A percentile compares a stretch with the other conserved stretches of the same genome.
These are phyloP conservation scores for Epizoanthus ramosus DNA, from an alignment of 92 coral and sea anemone genomes.

Conservation along the genomic window DNA sequence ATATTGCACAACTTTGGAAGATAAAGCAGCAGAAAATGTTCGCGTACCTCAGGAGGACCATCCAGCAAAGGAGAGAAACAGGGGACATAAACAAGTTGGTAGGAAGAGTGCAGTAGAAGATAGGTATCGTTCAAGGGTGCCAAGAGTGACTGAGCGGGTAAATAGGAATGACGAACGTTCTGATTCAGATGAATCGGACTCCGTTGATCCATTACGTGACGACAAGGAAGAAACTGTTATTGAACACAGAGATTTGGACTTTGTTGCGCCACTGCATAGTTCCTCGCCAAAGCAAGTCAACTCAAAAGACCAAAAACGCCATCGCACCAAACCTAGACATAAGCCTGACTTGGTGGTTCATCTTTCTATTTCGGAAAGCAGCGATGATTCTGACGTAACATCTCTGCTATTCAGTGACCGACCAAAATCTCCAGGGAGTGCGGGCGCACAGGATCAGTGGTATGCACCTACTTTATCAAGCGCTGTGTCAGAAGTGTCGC, in stretches of 20 bases:
- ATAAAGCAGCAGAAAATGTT: neutral
- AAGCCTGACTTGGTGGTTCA: slow-evolving; percentile 24
- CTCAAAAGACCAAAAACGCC: neutral
- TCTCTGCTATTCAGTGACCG: slow-evolving; percentile 48
- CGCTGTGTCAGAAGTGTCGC: slow-evolving; percentile 28
- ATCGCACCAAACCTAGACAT: slow-evolving; percentile 9
- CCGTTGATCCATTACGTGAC: slow-evolving; percentile 4
- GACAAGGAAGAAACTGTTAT: neutral
- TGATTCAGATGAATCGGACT: slow-evolving; percentile 4
- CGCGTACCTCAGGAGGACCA: neutral
- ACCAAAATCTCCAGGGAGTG: slow-evolving; percentile 6
- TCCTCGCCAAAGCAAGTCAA: slow-evolving; percentile 77
- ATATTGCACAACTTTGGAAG: neutral
- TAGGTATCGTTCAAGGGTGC: neutral
- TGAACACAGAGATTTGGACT: slow-evolving; percentile 17
- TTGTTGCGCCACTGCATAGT: slow-evolving; percentile 74
- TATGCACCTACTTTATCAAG: slow-evolving; percentile 19
- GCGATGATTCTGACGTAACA: slow-evolving; percentile 56
- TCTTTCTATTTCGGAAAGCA: slow-evolving; percentile 38
- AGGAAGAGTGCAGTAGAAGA: neutral
- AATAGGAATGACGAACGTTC: slow-evolving; percentile 6
- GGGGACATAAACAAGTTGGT: neutral
- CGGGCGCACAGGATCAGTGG: slow-evolving; percentile 5
- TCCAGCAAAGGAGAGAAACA: neutral
- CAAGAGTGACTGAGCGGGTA: neutral